These are phyloP conservation scores for Papilio demoleus DNA, from an alignment of 2,888 invertebrate genomes.

Conservation along the genomic window DNA sequence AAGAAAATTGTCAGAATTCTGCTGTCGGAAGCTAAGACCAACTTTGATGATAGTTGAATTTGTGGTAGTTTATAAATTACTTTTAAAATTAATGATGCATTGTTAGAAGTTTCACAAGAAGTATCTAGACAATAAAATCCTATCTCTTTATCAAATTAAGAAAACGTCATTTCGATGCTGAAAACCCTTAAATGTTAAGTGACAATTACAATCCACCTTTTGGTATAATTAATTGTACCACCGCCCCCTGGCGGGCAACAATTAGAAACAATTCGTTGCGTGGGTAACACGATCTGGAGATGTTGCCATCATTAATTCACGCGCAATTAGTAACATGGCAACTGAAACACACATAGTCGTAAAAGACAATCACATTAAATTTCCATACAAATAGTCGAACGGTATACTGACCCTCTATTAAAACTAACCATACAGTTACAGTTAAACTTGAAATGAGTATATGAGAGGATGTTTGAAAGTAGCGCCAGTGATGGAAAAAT, in stretches of 20 bases:
- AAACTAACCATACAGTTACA: not conserved
- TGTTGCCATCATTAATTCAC: slow-evolving; percentile 15
- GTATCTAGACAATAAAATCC: no score
- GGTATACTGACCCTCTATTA: not conserved
- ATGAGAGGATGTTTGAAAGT: no score
- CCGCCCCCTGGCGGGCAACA: slow-evolving; percentile 1
- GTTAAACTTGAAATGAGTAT: no score
- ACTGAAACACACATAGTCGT: not conserved
- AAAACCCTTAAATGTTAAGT: not conserved
- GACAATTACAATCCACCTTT: slow-evolving; percentile 10
- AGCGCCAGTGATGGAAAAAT: no score
- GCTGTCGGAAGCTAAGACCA: no score
- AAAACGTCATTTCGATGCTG: not conserved
- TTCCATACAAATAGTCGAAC: not conserved
- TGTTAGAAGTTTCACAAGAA: no score
- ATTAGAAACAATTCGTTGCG: slow-evolving; percentile 11
- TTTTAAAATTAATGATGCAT: no score
- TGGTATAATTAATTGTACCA: slow-evolving; percentile 15
- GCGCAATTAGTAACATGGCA: slow-evolving; percentile 7
- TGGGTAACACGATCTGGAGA: not conserved
- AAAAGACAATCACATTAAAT: not conserved
- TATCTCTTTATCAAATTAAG: not conserved
- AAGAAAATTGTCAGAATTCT: no score
- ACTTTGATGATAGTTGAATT: no score
- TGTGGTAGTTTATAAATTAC: no score